Evolutionary conservation across 1,140 invertebrate species (phyloP).

Genomic region (Phymorhynchus buccinoides): DNA sequence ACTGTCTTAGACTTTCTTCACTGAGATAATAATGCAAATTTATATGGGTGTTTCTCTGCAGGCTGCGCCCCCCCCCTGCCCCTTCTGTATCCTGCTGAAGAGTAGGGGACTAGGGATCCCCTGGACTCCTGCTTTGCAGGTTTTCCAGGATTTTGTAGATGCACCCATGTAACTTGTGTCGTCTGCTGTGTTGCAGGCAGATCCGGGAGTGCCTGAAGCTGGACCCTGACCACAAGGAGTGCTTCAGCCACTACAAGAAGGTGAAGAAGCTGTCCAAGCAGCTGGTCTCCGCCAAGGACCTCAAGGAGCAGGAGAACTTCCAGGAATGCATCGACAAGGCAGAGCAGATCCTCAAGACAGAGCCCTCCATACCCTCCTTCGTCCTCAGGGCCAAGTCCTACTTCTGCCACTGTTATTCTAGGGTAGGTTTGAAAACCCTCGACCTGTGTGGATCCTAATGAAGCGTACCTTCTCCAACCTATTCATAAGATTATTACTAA

Average conservation of each 20-base stretch:
- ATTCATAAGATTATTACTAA: too few species aligned
- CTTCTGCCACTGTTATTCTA: conserved; percentile 69
- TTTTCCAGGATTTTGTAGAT: too few species aligned
- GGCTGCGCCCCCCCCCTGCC: too few species aligned
- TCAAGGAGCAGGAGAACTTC: conserved; percentile 82
- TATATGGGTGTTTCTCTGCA: too few species aligned
- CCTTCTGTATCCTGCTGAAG: too few species aligned
- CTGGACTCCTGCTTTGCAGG: too few species aligned
- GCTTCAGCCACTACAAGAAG: conserved; percentile 97
- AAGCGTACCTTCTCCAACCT: too few species aligned
- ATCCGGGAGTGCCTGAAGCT: conserved; percentile 97
- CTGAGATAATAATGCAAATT: too few species aligned
- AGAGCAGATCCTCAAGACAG: conserved; percentile 80
- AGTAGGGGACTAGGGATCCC: too few species aligned
- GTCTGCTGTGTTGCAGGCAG: conserved; percentile 78
- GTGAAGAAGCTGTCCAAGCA: conserved; percentile 95
- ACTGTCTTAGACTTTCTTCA: too few species aligned
- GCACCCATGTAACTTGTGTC: too few species aligned
- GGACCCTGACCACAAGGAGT: conserved; percentile 97
- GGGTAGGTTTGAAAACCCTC: conserved; percentile 56
- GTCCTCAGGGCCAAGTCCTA: conserved; percentile 63
- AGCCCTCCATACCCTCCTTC: conserved; percentile 73
- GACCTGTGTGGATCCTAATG: too few species aligned
- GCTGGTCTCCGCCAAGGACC: conserved; percentile 82
- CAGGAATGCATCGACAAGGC: conserved; percentile 84